Evolutionary conservation across 2,797 vertebrate genomes (phyloP).

Genomic region (Zalophus californianus): DNA sequence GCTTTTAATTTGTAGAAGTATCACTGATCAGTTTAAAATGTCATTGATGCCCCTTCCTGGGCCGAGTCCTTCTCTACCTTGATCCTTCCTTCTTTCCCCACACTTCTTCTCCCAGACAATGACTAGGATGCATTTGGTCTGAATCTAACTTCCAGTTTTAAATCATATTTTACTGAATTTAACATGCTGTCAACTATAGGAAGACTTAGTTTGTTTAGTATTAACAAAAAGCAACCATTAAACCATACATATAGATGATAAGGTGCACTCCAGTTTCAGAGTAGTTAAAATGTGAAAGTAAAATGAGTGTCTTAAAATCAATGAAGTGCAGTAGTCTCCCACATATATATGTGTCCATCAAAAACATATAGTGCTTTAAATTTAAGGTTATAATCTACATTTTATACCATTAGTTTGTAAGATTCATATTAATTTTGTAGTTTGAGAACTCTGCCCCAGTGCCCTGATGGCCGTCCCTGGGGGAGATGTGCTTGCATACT

Average conservation of each 20-base stretch:
- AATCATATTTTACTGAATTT: background rate
- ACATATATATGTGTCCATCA: background rate
- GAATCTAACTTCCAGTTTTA: background rate
- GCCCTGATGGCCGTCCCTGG: background rate
- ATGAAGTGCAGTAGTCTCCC: background rate
- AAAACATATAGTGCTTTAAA: background rate
- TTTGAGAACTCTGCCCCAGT: background rate
- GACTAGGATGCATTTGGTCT: background rate
- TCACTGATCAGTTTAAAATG: background rate
- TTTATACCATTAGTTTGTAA: background rate
- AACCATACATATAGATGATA: background rate
- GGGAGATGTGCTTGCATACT: background rate
- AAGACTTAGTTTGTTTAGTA: background rate
- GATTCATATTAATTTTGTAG: background rate
- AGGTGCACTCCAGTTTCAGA: background rate
- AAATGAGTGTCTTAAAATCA: constrained; percentile 20
- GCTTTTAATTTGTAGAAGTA: background rate
- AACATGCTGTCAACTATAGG: background rate
- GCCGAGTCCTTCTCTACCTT: background rate
- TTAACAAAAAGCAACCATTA: background rate
- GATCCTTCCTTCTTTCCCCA: background rate
- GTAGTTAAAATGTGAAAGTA: background rate
- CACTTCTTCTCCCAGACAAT: background rate
- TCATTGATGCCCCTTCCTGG: background rate
- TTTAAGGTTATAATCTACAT: background rate